phyloP scores from a whole-genome alignment of 2,797 vertebrate genomes.

The Rhinogobio ventralis region DNA sequence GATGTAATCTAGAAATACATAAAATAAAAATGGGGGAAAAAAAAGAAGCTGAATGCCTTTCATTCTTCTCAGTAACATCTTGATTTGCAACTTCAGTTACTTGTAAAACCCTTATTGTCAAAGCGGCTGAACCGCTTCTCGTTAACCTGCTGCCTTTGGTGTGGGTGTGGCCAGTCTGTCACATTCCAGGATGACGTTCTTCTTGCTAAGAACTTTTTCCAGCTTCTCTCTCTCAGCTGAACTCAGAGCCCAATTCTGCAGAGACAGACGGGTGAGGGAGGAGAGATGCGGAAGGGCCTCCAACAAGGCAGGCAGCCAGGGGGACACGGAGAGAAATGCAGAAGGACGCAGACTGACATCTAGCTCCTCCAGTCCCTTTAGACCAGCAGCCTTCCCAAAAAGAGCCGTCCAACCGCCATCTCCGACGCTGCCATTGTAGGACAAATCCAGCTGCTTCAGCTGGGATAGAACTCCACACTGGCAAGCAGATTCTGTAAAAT shows the following conservation, averaged over 20 bases:
- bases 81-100: constrained; percentile 17
- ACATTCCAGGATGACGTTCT: constrained; percentile 78
- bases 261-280: constrained; percentile 76
- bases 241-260: constrained; percentile 80
- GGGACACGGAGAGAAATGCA: constrained; percentile 67
- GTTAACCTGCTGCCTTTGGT: constrained; percentile 31
- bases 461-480: constrained; percentile 74
- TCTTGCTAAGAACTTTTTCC: constrained; percentile 69
- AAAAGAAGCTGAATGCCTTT: background rate
- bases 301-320: constrained; percentile 82
- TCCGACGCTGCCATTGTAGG: constrained; percentile 81
- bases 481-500: constrained; percentile 70
- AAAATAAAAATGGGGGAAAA: background rate
- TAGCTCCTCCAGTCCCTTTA: constrained; percentile 78
- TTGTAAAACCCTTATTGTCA: background rate
- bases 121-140: background rate
- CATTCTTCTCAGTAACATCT: constrained; percentile 19
- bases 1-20: background rate
- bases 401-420: constrained; percentile 80
- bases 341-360: constrained; percentile 85
- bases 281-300: constrained; percentile 74
- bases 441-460: constrained; percentile 82
- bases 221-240: constrained; percentile 72
- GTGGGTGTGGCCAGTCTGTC: constrained; percentile 46
- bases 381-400: constrained; percentile 71